Base-by-base conservation (phyloP, 2,888 invertebrate genomes). In the Gymnocheta viridis region DNA sequence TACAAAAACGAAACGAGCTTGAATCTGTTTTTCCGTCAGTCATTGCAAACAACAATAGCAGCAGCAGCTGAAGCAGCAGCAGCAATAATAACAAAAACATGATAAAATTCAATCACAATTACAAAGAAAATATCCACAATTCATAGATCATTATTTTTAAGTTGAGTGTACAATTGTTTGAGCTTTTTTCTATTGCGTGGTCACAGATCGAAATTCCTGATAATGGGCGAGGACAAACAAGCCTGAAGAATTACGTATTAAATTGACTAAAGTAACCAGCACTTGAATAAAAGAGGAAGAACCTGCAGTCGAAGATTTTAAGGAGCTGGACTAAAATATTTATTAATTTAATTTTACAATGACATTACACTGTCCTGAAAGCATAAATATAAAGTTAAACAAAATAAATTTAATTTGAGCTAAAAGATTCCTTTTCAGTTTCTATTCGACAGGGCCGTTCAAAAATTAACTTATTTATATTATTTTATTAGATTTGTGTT, bases 141-240 rank as follows among this genome's bases (percentile, higher is more conserved):
- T 69, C 60, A 14, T 27, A 67, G 44, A 67, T 62, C 49, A 47
- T 56, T 17, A 54, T 51, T 74, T 24, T 60, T 62, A 19, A 51
- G 19, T 41, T n/a, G 17, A 76, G 12, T 27, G 32, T 17, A 12
- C n/a, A 32, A 56, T 17, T 56, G 4, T 56, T 32, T 54, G 24
- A 54, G 7, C 9, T 38, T 49, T n/a, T 22, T 58, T 27, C 24
- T 64, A 51, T 79, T 72, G 72, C 72, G 72, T 79, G 79, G 58
- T 64, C 64, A 49, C 6, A 79, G 79, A 79, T 79, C 35, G n/a
- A 72, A 58, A 38, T 24, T 10, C 4, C 17, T 56, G 79, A 79
- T 79, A 79, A 44, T 58, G 56, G 32, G 47, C 56, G 64, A 66
- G 49, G 62, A 76, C 44, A 51, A 60, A 77, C 49, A 49, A 64